Evolutionary conservation across 1,140 invertebrate species (phyloP).

Genomic region (Trichonephila inaurata): DNA sequence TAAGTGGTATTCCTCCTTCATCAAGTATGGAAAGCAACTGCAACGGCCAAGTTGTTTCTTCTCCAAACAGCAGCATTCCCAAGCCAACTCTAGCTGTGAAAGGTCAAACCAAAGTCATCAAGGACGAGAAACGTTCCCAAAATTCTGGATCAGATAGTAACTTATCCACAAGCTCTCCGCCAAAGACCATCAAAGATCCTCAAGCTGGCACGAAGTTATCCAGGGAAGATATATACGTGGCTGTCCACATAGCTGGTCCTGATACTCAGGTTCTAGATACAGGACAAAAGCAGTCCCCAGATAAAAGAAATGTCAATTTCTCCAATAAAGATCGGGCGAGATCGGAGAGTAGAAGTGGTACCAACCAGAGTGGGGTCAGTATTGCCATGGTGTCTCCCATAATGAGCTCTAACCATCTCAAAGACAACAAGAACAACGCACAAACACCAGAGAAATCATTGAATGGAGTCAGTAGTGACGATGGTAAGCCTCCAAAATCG

Average conservation of each 20-base stretch:
- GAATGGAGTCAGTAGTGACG: background rate
- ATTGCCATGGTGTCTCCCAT: conserved; percentile 89
- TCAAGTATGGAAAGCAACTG: conserved; percentile 67
- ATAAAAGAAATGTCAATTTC: conserved; percentile 54
- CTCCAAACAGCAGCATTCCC: conserved; percentile 87
- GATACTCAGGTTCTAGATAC: conserved; percentile 68
- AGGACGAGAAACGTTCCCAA: conserved; percentile 69
- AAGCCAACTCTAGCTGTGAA: conserved; percentile 95
- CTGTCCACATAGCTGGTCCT: conserved; percentile 72
- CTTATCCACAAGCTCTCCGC: conserved; percentile 42
- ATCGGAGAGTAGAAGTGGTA: conserved; percentile 67
- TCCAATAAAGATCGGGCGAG: conserved; percentile 63
- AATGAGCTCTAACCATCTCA: conserved; percentile 80
- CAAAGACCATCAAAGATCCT: conserved; percentile 64
- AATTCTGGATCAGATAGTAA: conserved; percentile 36
- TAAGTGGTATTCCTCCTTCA: background rate
- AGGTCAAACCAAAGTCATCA: conserved; percentile 84
- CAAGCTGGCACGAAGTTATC: conserved; percentile 66
- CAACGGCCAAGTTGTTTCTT: conserved; percentile 73
- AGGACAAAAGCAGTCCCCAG: conserved; percentile 44
- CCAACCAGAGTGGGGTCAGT: conserved; percentile 77
- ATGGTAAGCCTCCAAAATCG: conserved; percentile 42
- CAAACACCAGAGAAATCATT: conserved; percentile 60
- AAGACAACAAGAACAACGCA: conserved; percentile 63
- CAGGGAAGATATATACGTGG: conserved; percentile 73